These are phyloP conservation scores for Megaceryle alcyon DNA, from an alignment of 2,797 vertebrate genomes.

Conservation along the genomic window DNA sequence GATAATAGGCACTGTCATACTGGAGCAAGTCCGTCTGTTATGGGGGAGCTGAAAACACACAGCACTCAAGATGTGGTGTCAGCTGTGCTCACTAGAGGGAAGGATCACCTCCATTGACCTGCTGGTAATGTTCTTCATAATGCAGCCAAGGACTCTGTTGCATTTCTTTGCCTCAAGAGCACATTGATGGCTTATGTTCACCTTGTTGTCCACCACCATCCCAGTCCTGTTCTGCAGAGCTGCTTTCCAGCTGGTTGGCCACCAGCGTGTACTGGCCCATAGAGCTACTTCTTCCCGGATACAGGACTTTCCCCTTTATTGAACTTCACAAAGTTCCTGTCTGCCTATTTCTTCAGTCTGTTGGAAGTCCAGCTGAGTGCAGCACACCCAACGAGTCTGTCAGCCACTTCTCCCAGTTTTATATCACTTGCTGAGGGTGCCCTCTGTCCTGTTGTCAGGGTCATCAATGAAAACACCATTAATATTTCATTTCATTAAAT, in stretches of 20 bases:
- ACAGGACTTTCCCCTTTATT: not conserved
- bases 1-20: not conserved
- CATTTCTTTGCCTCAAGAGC: not conserved
- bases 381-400: not conserved
- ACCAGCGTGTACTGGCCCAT: not conserved
- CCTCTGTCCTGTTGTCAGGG: not conserved
- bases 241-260: not conserved
- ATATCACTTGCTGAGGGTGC: not conserved
- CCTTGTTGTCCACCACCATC: not conserved
- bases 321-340: too few species aligned
- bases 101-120: not conserved
- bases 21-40: too few species aligned
- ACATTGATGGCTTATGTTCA: not conserved
- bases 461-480: not conserved
- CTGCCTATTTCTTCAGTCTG: too few species aligned
- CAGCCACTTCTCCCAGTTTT: not conserved
- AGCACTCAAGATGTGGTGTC: not conserved
- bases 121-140: not conserved
- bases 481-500: too few species aligned
- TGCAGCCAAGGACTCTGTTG: not conserved
- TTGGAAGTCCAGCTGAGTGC: not conserved
- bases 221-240: not conserved
- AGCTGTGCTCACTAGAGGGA: not conserved
- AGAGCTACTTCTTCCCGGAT: not conserved
- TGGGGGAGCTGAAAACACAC: not conserved